A percentile compares a stretch with the other conserved stretches of the same genome.
These are phyloP conservation scores for Meriones unguiculatus DNA, from an alignment of 2,113 vertebrate genomes.

Conservation along the genomic window DNA sequence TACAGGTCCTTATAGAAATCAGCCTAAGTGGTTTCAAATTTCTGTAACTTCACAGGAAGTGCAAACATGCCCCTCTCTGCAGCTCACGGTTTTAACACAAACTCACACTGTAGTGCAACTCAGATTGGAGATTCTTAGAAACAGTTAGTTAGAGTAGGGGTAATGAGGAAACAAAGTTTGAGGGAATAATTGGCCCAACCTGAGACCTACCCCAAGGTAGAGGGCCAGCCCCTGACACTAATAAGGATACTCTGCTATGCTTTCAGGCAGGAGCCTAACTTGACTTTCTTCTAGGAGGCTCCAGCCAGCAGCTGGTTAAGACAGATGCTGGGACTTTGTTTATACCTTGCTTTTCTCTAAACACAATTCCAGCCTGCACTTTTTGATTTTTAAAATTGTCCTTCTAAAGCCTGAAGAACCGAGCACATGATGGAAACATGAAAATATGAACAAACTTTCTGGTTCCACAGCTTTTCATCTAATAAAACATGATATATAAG, in stretches of 20 bases:
- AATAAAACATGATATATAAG: neutral
- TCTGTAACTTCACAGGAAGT: slow-evolving; percentile 53
- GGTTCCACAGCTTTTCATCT: neutral
- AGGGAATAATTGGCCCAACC: too few relatives aligned
- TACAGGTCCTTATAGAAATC: slow-evolving; percentile 56
- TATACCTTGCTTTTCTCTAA: neutral
- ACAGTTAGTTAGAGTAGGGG: neutral
- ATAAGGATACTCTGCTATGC: too few relatives aligned
- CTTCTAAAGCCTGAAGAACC: neutral
- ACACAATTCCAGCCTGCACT: neutral
- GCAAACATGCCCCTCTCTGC: neutral
- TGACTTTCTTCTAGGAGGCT: too few relatives aligned
- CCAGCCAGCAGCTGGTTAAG: too few relatives aligned
- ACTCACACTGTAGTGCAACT: neutral
- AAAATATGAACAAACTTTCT: neutral
- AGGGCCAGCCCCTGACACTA: too few relatives aligned
- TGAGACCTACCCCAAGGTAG: too few relatives aligned
- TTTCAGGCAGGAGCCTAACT: too few relatives aligned
- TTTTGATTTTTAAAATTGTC: neutral
- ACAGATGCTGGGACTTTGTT: neutral
- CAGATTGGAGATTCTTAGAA: slow-evolving; percentile 41
- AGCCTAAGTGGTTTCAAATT: slow-evolving; percentile 52
- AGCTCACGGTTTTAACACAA: neutral
- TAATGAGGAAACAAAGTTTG: too few relatives aligned
- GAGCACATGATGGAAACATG: neutral